phyloP scores from a whole-genome alignment of 2,113 vertebrate species.

The Solenodon paradoxus region DNA sequence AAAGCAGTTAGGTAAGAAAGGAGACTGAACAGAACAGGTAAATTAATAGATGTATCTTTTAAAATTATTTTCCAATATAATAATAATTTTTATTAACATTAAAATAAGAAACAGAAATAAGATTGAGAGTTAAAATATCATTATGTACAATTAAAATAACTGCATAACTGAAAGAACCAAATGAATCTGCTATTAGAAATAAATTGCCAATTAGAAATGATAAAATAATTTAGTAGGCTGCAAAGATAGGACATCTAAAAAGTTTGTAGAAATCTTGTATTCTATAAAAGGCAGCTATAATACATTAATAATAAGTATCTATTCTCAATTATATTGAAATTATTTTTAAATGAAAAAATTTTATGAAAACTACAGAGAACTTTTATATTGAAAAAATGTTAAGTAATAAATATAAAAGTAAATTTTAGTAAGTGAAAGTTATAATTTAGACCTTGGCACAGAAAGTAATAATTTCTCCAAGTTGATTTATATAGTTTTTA shows the following conservation, averaged over 20 bases:
- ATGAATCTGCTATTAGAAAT: constrained; percentile 5
- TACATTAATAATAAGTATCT: not conserved
- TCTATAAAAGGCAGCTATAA: not conserved
- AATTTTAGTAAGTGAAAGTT: not conserved
- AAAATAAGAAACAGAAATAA: constrained; percentile 9
- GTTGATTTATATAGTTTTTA: not conserved
- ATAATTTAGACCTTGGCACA: not conserved
- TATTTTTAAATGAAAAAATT: not conserved
- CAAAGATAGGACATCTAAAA: not conserved
- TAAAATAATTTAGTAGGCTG: constrained; percentile 12
- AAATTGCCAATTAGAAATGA: constrained; percentile 31
- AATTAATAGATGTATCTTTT: not conserved
- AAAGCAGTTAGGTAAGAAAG: not conserved
- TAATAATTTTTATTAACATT: constrained; percentile 19
- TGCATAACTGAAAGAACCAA: not conserved
- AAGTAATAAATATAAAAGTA: not conserved
- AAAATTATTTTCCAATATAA: not conserved
- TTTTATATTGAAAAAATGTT: not conserved
- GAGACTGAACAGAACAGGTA: not conserved
- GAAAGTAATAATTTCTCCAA: not conserved
- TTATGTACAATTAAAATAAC: constrained; percentile 1
- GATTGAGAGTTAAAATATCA: not conserved
- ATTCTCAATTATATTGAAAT: too few species aligned
- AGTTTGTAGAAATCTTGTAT: not conserved
- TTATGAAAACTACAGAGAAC: not conserved